Evolutionary conservation across 1,140 invertebrate genomes (phyloP).

Genomic region (Ceratosolen solmsi): DNA sequence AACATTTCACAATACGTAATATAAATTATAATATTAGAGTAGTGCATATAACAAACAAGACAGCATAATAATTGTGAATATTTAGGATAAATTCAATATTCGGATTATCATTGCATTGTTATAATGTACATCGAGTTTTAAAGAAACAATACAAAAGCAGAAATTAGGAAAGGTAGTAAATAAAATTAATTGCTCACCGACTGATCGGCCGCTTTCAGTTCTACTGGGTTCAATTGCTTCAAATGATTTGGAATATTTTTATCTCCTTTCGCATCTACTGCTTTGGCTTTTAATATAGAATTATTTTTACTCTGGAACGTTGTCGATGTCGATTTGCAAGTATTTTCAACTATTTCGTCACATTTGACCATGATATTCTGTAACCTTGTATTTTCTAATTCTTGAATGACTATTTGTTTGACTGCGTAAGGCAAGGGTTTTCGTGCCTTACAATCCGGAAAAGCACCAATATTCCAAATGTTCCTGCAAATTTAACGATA

Average conservation of each 20-base stretch:
- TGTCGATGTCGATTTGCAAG: neutral
- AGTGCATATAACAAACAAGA: no score
- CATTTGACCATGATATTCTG: constrained; percentile 64
- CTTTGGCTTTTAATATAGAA: neutral
- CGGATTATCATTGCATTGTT: no score
- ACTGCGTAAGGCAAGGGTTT: constrained; percentile 77
- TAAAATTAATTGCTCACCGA: constrained; percentile 65
- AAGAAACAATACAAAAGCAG: neutral
- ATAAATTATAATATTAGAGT: no score
- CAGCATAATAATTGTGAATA: no score
- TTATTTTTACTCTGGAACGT: neutral
- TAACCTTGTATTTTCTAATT: constrained; percentile 84
- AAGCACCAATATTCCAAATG: constrained; percentile 69
- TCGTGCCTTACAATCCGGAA: constrained; percentile 65
- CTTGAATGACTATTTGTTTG: constrained; percentile 85
- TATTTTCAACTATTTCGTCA: neutral
- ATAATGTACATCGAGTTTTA: no score
- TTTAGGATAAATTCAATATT: no score
- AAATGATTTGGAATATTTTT: constrained; percentile 77
- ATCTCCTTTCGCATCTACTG: neutral
- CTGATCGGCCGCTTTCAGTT: constrained; percentile 62
- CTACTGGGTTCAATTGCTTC: constrained; percentile 78
- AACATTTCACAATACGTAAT: no score
- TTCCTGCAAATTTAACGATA: constrained; percentile 61
- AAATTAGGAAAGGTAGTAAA: neutral